Evolutionary conservation across 2,888 invertebrate genomes (phyloP).

Genomic region (Lysandra bellargus): DNA sequence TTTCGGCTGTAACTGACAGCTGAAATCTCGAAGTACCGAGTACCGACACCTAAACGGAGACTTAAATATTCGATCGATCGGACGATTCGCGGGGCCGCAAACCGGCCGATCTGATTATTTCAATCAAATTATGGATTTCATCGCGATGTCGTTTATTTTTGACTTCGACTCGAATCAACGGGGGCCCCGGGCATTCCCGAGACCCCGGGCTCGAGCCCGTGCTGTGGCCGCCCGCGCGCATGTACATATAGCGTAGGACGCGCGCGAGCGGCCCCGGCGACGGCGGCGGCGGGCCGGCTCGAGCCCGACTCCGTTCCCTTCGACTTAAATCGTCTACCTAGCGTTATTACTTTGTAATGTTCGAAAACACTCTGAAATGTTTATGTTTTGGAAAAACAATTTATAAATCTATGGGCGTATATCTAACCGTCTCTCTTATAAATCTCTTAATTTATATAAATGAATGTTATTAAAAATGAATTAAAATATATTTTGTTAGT

Average conservation of each 20-base stretch:
- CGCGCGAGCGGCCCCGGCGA: not conserved
- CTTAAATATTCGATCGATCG: not conserved
- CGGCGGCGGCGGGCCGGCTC: not conserved
- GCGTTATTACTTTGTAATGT: not conserved
- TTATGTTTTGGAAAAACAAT: not conserved
- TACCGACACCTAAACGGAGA: not conserved
- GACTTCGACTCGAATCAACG: not conserved
- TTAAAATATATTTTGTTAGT: too few relatives aligned
- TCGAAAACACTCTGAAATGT: too few relatives aligned
- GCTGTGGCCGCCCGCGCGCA: not conserved
- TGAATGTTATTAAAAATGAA: too few relatives aligned
- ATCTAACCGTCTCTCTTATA: too few relatives aligned
- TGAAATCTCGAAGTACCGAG: too few relatives aligned
- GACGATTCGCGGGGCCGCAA: not conserved
- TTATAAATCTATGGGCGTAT: not conserved
- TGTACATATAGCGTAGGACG: constrained; percentile 8
- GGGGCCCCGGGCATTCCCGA: not conserved
- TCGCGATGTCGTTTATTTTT: too few relatives aligned
- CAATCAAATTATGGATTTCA: not conserved
- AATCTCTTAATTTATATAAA: too few relatives aligned
- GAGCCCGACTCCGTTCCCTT: not conserved
- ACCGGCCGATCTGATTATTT: not conserved
- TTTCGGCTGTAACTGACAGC: not conserved
- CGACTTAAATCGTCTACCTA: not conserved
- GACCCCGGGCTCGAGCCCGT: not conserved